Percentiles rank a stretch among this genome's conserved stretches.
phyloP scores from a whole-genome alignment of 2,113 vertebrate species.

The Microtus pennsylvanicus region DNA sequence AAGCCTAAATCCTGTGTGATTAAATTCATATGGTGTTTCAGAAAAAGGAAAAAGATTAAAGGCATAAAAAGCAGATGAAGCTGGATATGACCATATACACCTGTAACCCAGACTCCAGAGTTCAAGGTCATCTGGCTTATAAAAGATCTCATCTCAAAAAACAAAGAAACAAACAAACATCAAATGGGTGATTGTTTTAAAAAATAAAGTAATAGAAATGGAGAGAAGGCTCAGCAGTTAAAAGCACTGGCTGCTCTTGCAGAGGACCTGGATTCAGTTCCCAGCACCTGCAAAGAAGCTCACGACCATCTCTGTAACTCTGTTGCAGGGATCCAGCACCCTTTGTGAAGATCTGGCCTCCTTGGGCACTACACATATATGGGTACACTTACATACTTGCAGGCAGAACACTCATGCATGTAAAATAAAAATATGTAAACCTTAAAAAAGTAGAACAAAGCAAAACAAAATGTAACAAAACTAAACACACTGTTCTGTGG shows the following conservation, averaged over 20 bases:
- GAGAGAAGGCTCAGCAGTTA: neutral
- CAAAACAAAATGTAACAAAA: neutral
- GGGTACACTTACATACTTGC: neutral
- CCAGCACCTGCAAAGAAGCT: neutral
- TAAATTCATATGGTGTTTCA: neutral
- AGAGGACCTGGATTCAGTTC: neutral
- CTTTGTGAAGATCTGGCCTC: neutral
- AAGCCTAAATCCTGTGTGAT: neutral
- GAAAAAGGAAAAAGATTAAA: neutral
- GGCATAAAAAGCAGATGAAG: neutral
- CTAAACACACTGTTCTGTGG: neutral
- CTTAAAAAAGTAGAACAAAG: neutral
- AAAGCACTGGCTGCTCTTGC: neutral
- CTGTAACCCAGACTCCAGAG: neutral
- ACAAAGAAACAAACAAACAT: neutral
- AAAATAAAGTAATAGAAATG: neutral
- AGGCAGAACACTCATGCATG: neutral
- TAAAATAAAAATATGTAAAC: neutral
- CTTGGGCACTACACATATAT: neutral
- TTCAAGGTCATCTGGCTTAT: neutral
- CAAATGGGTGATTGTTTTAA: neutral
- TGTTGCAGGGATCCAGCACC: neutral
- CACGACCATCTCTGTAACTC: neutral
- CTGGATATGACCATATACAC: neutral
- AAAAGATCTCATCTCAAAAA: neutral